A percentile compares a stretch with the other conserved stretches of the same genome.
Evolutionary conservation across 2,888 invertebrate genomes (phyloP).

Genomic region (Blastobasis adustella): DNA sequence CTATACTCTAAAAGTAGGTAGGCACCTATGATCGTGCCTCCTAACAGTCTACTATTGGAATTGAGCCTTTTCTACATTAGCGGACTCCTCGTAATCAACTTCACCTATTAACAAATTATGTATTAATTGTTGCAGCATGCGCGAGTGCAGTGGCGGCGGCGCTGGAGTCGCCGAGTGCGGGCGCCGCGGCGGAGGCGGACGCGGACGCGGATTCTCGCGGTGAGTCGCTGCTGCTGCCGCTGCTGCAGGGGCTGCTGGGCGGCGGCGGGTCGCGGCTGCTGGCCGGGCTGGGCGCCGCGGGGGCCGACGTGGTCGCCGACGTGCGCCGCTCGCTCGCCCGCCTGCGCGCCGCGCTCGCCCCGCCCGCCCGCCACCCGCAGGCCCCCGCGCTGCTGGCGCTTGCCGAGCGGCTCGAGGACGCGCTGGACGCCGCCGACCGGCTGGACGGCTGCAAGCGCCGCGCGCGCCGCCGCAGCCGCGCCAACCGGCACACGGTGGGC

Average conservation of each 20-base stretch:
- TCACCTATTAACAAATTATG: too few species aligned
- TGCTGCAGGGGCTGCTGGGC: constrained; percentile 80
- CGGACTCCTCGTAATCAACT: too few species aligned
- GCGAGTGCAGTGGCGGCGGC: constrained; percentile 61
- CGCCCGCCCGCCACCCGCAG: constrained; percentile 63
- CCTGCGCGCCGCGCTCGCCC: constrained; percentile 82
- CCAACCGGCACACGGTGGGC: constrained; percentile 86
- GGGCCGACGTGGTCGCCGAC: constrained; percentile 81
- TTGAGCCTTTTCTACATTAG: too few species aligned
- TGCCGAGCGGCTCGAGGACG: constrained; percentile 80
- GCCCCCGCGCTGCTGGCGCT: constrained; percentile 79
- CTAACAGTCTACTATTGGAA: too few species aligned
- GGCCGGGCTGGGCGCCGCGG: constrained; percentile 63
- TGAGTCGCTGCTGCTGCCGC: constrained; percentile 84
- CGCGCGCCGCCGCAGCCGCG: constrained; percentile 75
- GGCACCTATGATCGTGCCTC: too few species aligned
- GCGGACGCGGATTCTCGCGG: constrained; percentile 68
- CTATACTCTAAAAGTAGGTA: too few species aligned
- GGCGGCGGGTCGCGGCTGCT: constrained; percentile 56
- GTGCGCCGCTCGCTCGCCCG: constrained; percentile 85
- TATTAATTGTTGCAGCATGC: constrained; percentile 39
- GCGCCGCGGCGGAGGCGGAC: constrained; percentile 28
- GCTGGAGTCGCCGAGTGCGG: constrained; percentile 53
- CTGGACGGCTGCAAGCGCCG: constrained; percentile 55
- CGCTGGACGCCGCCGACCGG: constrained; percentile 57